phyloP scores from a whole-genome alignment of 2,797 vertebrate species.

The Labroides dimidiatus region DNA sequence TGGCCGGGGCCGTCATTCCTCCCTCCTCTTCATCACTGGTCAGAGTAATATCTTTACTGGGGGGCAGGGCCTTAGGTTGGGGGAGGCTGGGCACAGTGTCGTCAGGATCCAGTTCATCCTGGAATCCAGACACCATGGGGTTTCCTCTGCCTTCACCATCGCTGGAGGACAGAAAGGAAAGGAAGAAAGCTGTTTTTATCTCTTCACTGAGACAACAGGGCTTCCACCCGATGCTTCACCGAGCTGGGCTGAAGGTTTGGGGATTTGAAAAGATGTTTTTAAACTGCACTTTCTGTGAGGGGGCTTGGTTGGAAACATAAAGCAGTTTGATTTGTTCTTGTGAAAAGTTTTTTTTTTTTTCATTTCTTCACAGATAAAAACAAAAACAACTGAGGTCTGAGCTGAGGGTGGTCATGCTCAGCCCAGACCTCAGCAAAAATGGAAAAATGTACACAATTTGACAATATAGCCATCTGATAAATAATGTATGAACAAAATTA shows the following conservation, averaged over 20 bases:
- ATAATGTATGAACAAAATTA: neutral
- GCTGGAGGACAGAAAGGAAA: constrained; percentile 72
- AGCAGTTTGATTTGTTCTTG: no score
- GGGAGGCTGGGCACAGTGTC: constrained; percentile 79
- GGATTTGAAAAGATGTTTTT: no score
- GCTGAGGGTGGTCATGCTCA: no score
- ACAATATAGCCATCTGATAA: neutral
- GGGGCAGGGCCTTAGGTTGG: constrained; percentile 59
- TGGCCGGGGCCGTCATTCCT: constrained; percentile 22
- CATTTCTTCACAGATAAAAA: no score
- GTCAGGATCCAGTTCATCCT: constrained; percentile 93
- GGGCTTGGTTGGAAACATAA: no score
- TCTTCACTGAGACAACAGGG: neutral
- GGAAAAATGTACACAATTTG: no score
- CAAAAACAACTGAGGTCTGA: no score
- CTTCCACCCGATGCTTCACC: no score
- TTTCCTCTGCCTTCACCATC: constrained; percentile 89
- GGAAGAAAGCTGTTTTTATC: neutral
- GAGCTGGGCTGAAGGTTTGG: no score
- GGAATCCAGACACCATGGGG: constrained; percentile 94
- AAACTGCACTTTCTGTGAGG: no score
- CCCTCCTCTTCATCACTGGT: constrained; percentile 90
- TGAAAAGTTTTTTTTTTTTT: no score
- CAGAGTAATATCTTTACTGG: constrained; percentile 83
- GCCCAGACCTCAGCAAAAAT: no score